Percentiles rank a stretch among this genome's conserved stretches.
phyloP scores from a whole-genome alignment of 53 echinoderm and acorn worm species.

The Holothuria scabra region DNA sequence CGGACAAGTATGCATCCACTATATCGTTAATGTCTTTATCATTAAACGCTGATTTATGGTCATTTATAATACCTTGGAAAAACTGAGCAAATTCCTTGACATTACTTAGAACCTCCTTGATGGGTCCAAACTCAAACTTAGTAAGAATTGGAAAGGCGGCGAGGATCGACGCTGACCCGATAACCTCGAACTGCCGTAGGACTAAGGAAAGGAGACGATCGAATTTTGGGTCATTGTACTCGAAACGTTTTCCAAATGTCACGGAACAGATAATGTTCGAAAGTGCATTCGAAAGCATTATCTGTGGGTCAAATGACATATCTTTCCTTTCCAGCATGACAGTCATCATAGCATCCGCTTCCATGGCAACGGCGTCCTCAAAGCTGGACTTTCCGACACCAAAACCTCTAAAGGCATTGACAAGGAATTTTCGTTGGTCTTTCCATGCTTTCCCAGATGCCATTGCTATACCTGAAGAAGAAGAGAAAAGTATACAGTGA shows the following conservation, averaged over 20 bases:
- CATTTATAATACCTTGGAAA: slow-evolving; percentile 23
- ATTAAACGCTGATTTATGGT: slow-evolving; percentile 7
- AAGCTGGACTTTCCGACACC: slow-evolving; percentile 46
- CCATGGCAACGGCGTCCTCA: slow-evolving; percentile 37
- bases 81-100: slow-evolving; percentile 1
- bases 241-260: slow-evolving; percentile 36
- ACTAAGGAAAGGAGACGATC: slow-evolving; percentile 26
- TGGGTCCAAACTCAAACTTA: slow-evolving; percentile 23
- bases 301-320: slow-evolving; percentile 22
- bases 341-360: slow-evolving; percentile 15
- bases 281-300: slow-evolving; percentile 35
- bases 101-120: slow-evolving; percentile 19
- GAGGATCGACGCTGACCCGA: slow-evolving; percentile 9
- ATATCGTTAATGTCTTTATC: slow-evolving; percentile 32
- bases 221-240: slow-evolving; percentile 40
- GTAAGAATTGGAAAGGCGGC: slow-evolving; percentile 36
- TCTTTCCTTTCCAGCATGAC: slow-evolving; percentile 2
- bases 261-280: slow-evolving; percentile 43
- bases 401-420: slow-evolving; percentile 27
- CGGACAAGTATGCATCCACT: slow-evolving; percentile 14
- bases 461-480: slow-evolving; percentile 19
- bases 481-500: neutral
- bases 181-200: slow-evolving; percentile 34
- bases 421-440: slow-evolving; percentile 25
- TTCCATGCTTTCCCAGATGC: slow-evolving; percentile 45